These are phyloP conservation scores for Paradoxurus hermaphroditus DNA, from an alignment of 2,113 vertebrate genomes.

Conservation along the genomic window DNA sequence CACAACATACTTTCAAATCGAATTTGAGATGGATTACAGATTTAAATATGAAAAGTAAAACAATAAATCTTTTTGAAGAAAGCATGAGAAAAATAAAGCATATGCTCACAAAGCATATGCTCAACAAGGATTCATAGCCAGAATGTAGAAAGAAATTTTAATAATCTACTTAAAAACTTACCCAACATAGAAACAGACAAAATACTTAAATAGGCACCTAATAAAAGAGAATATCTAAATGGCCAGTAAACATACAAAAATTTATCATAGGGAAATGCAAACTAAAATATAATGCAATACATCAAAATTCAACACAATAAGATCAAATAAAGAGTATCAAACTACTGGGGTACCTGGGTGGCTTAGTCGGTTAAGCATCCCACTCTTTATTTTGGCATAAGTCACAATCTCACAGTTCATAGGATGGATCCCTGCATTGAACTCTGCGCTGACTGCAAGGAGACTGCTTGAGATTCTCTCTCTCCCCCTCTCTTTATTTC, in stretches of 20 bases:
- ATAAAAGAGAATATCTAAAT: neutral
- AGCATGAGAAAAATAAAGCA: neutral
- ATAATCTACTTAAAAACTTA: neutral
- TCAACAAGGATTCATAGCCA: neutral
- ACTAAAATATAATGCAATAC: neutral
- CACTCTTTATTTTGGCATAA: too few relatives aligned
- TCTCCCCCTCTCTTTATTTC: too few relatives aligned
- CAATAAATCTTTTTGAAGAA: neutral
- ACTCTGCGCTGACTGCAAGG: too few relatives aligned
- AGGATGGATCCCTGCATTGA: too few relatives aligned
- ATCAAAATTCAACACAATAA: neutral
- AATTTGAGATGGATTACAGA: neutral
- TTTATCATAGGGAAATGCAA: neutral
- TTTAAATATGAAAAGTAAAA: neutral
- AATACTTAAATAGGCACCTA: neutral
- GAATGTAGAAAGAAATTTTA: neutral
- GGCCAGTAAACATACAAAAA: neutral
- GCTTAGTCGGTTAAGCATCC: too few relatives aligned
- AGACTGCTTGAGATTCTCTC: too few relatives aligned
- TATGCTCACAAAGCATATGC: neutral
- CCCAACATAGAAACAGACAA: neutral
- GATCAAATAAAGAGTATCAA: neutral
- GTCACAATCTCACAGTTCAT: too few relatives aligned
- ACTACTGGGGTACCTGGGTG: neutral
- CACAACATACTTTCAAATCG: neutral